A percentile compares a stretch with the other conserved stretches of the same genome.
phyloP scores from a whole-genome alignment of 2,797 vertebrate species.

The Micromesistius poutassou region DNA sequence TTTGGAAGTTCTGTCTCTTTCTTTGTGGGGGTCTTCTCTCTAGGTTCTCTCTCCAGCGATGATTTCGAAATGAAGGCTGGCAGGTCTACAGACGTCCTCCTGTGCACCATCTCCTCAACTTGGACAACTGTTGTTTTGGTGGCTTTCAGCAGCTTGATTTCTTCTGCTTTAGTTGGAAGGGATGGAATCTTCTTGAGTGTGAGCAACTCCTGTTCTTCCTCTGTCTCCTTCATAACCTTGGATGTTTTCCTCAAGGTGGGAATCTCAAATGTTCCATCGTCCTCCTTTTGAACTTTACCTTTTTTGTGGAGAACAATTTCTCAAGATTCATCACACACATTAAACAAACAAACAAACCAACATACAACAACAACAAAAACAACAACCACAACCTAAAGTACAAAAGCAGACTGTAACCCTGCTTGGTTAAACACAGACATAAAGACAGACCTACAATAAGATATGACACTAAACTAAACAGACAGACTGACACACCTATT shows the following conservation, averaged over 20 bases:
- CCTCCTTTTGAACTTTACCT: slow-evolving; percentile 70
- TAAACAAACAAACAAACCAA: slow-evolving; percentile 8
- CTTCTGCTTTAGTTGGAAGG: slow-evolving; percentile 58
- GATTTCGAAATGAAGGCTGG: slow-evolving; percentile 48
- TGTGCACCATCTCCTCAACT: slow-evolving; percentile 52
- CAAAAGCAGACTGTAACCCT: neutral
- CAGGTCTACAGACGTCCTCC: slow-evolving; percentile 59
- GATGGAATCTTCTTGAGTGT: slow-evolving; percentile 71
- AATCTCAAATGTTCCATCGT: slow-evolving; percentile 73
- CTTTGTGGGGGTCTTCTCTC: slow-evolving; percentile 44
- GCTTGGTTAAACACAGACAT: neutral
- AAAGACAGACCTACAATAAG: neutral
- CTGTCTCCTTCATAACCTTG: slow-evolving; percentile 56
- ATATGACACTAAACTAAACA: neutral
- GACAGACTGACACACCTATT: slow-evolving; percentile 1
- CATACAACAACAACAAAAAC: slow-evolving; percentile 6
- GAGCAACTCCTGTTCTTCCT: slow-evolving; percentile 64
- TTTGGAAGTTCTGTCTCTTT: slow-evolving; percentile 53
- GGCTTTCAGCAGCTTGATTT: slow-evolving; percentile 44
- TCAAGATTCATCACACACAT: slow-evolving; percentile 71
- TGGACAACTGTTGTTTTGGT: slow-evolving; percentile 44
- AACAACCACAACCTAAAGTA: neutral
- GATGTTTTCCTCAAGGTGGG: slow-evolving; percentile 72
- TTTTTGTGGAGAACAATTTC: slow-evolving; percentile 71
- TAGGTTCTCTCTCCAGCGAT: slow-evolving; percentile 49